Conservation (phyloP, 2,797 vertebrate species). For the Aeoliscus strigatus region DNA sequence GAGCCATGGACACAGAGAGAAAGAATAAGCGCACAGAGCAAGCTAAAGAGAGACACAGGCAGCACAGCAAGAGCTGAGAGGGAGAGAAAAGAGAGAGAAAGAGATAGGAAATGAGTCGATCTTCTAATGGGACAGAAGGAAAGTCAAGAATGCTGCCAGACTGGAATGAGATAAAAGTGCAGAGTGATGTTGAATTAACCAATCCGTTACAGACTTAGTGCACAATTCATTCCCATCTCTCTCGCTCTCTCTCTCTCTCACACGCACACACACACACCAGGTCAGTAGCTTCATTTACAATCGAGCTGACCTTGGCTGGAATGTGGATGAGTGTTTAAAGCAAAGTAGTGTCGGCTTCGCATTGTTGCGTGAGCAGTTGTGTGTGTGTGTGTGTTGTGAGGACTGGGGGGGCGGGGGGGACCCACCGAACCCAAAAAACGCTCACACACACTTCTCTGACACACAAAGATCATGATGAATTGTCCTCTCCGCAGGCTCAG, state of each 20-base stretch:
- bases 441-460: conserved; percentile 65
- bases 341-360: conserved; percentile 63
- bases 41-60: conserved; percentile 12
- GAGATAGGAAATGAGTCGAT: conserved; percentile 26
- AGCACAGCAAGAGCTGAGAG: not conserved
- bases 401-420: too few species aligned
- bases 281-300: conserved; percentile 69
- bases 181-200: conserved; percentile 35
- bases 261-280: conserved; percentile 20
- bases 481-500: conserved; percentile 89
- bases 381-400: conserved; percentile 42
- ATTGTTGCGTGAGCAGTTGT: conserved; percentile 35
- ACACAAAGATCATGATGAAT: conserved; percentile 96
- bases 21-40: conserved; percentile 16
- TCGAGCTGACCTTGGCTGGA: conserved; percentile 80
- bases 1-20: conserved; percentile 26
- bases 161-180: conserved; percentile 16
- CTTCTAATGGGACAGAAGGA: conserved; percentile 31
- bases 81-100: conserved; percentile 7
- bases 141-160: conserved; percentile 7
- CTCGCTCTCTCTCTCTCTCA: conserved; percentile 2
- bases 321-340: conserved; percentile 77
- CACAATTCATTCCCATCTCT: too few species aligned
- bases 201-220: conserved; percentile 15
- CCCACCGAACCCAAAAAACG: conserved; percentile 14